Conservation (phyloP, 37 sponge, comb jelly and placozoan species). For the Chondrosia reniformis region DNA sequence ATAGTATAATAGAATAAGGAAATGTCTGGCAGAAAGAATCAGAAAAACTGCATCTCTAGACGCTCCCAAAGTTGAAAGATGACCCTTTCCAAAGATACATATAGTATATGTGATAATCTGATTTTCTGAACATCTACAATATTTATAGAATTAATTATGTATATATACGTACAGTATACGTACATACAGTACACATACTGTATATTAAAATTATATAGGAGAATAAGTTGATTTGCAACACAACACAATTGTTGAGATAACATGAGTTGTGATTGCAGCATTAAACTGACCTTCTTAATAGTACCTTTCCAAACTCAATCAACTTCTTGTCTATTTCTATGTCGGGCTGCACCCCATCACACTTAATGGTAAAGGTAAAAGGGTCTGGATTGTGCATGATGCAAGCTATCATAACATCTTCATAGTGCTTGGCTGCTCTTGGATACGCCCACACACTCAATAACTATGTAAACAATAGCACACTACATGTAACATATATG, state of each 20-base stretch:
- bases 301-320: slow-evolving; percentile 88
- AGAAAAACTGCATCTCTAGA: background rate
- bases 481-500: too few relatives aligned
- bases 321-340: slow-evolving; percentile 86
- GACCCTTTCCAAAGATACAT: too few relatives aligned
- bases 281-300: slow-evolving; percentile 66
- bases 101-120: too few relatives aligned
- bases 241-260: too few relatives aligned
- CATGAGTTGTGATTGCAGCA: background rate
- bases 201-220: too few relatives aligned
- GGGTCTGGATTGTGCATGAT: slow-evolving; percentile 92
- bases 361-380: slow-evolving; percentile 58
- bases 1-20: background rate
- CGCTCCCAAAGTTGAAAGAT: too few relatives aligned
- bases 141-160: too few relatives aligned
- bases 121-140: too few relatives aligned
- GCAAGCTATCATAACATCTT: slow-evolving; percentile 86
- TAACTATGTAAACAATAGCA: slow-evolving; percentile 18
- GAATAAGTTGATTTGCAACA: too few relatives aligned
- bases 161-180: too few relatives aligned
- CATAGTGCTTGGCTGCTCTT: slow-evolving; percentile 51
- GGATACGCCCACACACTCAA: slow-evolving; percentile 96
- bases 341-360: slow-evolving; percentile 88
- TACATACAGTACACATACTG: too few relatives aligned
- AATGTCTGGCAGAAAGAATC: background rate